These are phyloP conservation scores for Charaxes varanes DNA, from an alignment of 1,140 invertebrate genomes.

Conservation along the genomic window DNA sequence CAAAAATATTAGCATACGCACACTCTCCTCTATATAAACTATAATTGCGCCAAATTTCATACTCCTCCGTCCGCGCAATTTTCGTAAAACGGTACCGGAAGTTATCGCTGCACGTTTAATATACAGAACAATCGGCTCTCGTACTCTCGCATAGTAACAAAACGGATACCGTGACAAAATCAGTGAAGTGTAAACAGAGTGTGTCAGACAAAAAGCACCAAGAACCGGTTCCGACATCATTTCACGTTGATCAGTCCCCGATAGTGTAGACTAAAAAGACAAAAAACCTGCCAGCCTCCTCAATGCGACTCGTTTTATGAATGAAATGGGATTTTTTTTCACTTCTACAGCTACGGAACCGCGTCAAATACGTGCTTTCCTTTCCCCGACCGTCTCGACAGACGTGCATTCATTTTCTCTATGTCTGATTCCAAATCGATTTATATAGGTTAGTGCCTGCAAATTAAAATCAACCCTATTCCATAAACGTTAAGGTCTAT, in stretches of 20 bases:
- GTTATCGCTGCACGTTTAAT: too few species aligned
- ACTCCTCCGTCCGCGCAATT: too few species aligned
- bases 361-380: slow-evolving; percentile 71
- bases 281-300: slow-evolving; percentile 42
- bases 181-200: slow-evolving; percentile 57
- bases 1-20: too few species aligned
- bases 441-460: slow-evolving; percentile 18
- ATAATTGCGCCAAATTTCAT: too few species aligned
- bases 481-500: slow-evolving; percentile 4
- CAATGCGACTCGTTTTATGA: slow-evolving; percentile 70
- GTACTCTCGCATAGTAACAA: too few species aligned
- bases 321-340: slow-evolving; percentile 69
- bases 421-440: slow-evolving; percentile 28
- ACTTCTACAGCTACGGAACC: too few species aligned
- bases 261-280: slow-evolving; percentile 29
- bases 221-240: slow-evolving; percentile 56
- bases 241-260: slow-evolving; percentile 57
- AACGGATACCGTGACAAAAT: slow-evolving; percentile 30
- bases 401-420: slow-evolving; percentile 68
- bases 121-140: too few species aligned
- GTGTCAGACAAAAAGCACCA: slow-evolving; percentile 46
- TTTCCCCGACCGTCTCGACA: slow-evolving; percentile 46
- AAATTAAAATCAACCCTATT: slow-evolving; percentile 18
- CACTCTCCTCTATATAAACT: too few species aligned
- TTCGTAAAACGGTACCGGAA: too few species aligned